Evolutionary conservation across 2,888 invertebrate genomes (phyloP), one percentile per base, ranked within the genome.

Genomic region (Plebejus argus): DNA sequence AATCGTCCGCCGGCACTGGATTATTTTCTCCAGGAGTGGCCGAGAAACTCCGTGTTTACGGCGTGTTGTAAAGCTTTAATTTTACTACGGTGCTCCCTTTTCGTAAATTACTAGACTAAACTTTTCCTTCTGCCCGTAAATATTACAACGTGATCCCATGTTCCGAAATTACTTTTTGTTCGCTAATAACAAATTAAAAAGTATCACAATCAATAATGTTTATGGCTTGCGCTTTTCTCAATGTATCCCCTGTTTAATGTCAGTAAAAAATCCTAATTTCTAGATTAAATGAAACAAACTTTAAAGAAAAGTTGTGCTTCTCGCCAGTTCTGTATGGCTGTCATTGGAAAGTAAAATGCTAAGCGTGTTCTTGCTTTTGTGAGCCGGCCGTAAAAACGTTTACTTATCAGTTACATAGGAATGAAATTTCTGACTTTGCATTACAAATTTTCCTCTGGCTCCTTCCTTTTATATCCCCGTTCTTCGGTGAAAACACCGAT

Each of bases 361-460:
- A 87, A 89, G 84, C 86, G 87, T 89, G 88, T 91, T 91, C 90
- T 90, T 88, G 87, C 89, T 89, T 92, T 91, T 90, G 88, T 87
- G 87, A 84, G 82, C 82, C 81, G 83, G 85, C 84, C 85, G 85
- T 87, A 87, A 90, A 86, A 90, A 87, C 88, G 90, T 92, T 92
- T 92, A 90, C 90, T 91, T 91, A 93, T 90, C 90, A 88, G 89
- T 88, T 90, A 90, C 91, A 90, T 87, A 88, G 89, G 88, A 91
- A 91, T 91, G 90, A 88, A 91, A 93, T 93, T 92, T 91, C 90
- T 90, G 89, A 92, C 92, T 94, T 94, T 92, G 92, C 90, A 93
- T 93, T 92, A 93, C 93, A 93, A 93, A 93, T 93, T 92, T 92
- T 91, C 88, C 90, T 88, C 84, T 85, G 84, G 87, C 84, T 89